Conservation (phyloP, 2,797 vertebrate species). For the Poliocrania exsul region DNA sequence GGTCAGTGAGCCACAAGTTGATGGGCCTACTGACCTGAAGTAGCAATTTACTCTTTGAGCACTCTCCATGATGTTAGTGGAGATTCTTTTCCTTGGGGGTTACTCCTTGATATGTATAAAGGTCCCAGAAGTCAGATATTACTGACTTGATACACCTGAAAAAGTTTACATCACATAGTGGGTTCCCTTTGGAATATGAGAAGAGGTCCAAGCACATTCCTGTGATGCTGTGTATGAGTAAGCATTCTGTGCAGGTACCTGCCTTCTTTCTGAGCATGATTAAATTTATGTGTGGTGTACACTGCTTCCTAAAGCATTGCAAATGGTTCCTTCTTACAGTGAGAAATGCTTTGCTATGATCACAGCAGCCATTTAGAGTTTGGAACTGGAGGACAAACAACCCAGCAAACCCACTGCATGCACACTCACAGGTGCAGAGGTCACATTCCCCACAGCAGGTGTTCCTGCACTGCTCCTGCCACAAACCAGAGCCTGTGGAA, state of each 20-base stretch:
- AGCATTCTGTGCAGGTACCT: not conserved
- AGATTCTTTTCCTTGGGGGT: not conserved
- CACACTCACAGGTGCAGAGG: accelerated
- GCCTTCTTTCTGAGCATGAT: not conserved
- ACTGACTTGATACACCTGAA: not conserved
- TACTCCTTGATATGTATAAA: not conserved
- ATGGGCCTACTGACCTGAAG: not conserved
- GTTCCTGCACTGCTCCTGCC: not conserved
- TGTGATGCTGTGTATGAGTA: not conserved
- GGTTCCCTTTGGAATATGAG: not conserved
- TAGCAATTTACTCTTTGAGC: not conserved
- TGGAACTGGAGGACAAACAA: not conserved
- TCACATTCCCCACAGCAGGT: not conserved
- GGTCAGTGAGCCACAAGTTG: not conserved
- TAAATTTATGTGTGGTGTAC: not conserved
- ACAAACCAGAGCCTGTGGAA: accelerated
- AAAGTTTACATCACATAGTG: not conserved
- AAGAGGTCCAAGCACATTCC: not conserved
- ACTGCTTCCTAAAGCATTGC: not conserved
- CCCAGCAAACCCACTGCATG: accelerated
- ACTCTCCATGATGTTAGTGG: not conserved
- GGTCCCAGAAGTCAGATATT: not conserved
- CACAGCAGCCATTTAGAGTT: not conserved
- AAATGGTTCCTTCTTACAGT: not conserved
- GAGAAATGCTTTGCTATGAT: not conserved